Evolutionary conservation across 2,888 invertebrate genomes (phyloP).

Genomic region (Caenorhabditis imperialis): DNA sequence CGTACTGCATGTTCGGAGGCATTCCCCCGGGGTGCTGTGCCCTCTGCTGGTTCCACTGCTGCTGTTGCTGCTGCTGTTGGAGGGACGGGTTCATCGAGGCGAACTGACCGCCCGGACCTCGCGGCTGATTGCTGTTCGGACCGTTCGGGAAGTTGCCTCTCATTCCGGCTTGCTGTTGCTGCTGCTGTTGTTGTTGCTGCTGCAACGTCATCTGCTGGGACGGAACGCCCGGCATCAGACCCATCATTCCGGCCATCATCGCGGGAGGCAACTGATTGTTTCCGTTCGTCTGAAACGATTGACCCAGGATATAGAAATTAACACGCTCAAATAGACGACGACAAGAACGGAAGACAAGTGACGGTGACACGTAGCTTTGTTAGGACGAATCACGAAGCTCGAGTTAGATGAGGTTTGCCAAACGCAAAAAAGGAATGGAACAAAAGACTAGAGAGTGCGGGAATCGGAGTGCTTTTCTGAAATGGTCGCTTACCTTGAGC

Average conservation of each 20-base stretch:
- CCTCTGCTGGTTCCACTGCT: slow-evolving; percentile 19
- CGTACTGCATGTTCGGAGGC: slow-evolving; percentile 31
- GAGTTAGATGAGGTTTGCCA: slow-evolving; percentile 3
- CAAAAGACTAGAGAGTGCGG: not conserved
- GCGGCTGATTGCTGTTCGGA: slow-evolving; percentile 35
- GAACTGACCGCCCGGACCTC: slow-evolving; percentile 58
- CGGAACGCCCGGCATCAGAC: slow-evolving; percentile 8
- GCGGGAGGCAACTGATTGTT: no score
- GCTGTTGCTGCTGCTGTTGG: slow-evolving; percentile 46
- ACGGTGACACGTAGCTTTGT: not conserved
- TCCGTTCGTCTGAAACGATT: no score
- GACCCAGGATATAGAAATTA: not conserved
- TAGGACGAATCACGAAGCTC: not conserved
- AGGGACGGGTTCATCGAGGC: slow-evolving; percentile 44
- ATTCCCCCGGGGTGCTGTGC: slow-evolving; percentile 19
- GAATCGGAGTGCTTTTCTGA: no score
- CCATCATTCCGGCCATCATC: slow-evolving; percentile 4
- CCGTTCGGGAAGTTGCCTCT: slow-evolving; percentile 19
- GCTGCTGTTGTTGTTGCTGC: slow-evolving; percentile 37
- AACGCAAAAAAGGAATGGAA: slow-evolving; percentile 8
- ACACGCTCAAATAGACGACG: not conserved
- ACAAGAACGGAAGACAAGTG: not conserved
- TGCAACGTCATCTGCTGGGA: slow-evolving; percentile 56
- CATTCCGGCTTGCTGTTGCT: slow-evolving; percentile 1
- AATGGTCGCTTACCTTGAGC: slow-evolving; percentile 81